A percentile compares a stretch with the other conserved stretches of the same genome.
Conservation (phyloP, 2,113 vertebrate species). For the Promerops cafer region DNA sequence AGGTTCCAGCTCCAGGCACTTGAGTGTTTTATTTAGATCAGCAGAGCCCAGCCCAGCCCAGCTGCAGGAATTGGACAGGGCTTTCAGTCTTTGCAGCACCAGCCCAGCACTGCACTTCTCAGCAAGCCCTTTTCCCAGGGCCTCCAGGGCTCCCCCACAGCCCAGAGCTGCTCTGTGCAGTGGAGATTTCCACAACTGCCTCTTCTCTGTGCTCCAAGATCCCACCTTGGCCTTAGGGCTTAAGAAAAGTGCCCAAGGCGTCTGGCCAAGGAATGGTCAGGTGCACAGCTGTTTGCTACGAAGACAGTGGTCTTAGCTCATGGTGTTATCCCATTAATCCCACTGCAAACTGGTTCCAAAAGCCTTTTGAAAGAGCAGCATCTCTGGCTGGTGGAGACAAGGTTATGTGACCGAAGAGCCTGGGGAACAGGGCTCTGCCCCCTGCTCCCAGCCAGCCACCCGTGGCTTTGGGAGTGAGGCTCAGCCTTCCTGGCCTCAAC, state of each 20-base stretch:
- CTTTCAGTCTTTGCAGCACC: neutral
- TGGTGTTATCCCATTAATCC: neutral
- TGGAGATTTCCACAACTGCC: neutral
- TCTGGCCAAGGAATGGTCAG: neutral
- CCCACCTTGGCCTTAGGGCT: neutral
- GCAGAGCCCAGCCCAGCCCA: neutral
- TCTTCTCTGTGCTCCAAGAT: neutral
- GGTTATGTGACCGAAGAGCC: neutral
- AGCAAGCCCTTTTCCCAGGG: neutral
- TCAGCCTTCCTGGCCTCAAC: neutral
- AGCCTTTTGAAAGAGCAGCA: neutral
- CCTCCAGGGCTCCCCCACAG: neutral
- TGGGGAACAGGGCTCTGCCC: neutral
- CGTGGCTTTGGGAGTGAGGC: neutral
- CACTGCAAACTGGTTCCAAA: neutral
- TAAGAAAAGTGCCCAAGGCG: neutral
- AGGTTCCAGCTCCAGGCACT: constrained; percentile 1
- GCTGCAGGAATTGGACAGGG: neutral
- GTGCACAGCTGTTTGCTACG: neutral
- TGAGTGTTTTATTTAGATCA: neutral
- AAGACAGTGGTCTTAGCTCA: neutral
- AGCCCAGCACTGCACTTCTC: neutral
- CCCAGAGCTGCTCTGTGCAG: neutral
- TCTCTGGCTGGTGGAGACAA: neutral
- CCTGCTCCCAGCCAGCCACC: neutral